Evolutionary conservation across 1,140 invertebrate genomes (phyloP).

Genomic region (Brachionus asplanchnoidis): DNA sequence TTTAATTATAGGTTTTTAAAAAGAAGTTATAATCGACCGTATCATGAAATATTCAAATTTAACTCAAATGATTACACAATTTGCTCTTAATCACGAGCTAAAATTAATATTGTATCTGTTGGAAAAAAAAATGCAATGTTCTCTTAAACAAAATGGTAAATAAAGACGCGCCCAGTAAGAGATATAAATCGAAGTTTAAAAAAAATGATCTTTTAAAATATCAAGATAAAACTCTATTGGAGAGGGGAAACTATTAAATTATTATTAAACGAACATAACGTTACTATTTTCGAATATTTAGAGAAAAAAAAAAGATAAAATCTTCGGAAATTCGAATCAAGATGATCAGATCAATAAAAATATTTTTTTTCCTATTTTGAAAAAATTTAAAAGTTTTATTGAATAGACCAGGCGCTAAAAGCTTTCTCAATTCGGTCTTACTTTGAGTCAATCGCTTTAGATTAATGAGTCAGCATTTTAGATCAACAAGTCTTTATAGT

Average conservation of each 20-base stretch:
- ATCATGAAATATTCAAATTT: not conserved
- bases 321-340: not conserved
- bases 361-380: not conserved
- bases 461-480: not conserved
- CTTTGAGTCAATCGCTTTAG: not conserved
- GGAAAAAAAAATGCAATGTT: not conserved
- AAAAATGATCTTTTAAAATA: not conserved
- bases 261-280: not conserved
- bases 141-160: not conserved
- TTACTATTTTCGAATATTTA: slow-evolving; percentile 4
- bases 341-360: not conserved
- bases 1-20: not conserved
- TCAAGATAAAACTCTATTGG: not conserved
- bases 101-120: not conserved
- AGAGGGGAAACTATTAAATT: not conserved
- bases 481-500: not conserved
- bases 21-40: not conserved
- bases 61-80: not conserved
- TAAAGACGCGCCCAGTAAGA: not conserved
- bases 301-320: not conserved
- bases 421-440: not conserved
- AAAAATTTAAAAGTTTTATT: not conserved
- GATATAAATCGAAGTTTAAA: not conserved
- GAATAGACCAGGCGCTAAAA: slow-evolving; percentile 9
- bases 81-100: not conserved